These are phyloP conservation scores for Zaprionus obscuricornis DNA, from an alignment of 2,888 invertebrate genomes.

Conservation along the genomic window DNA sequence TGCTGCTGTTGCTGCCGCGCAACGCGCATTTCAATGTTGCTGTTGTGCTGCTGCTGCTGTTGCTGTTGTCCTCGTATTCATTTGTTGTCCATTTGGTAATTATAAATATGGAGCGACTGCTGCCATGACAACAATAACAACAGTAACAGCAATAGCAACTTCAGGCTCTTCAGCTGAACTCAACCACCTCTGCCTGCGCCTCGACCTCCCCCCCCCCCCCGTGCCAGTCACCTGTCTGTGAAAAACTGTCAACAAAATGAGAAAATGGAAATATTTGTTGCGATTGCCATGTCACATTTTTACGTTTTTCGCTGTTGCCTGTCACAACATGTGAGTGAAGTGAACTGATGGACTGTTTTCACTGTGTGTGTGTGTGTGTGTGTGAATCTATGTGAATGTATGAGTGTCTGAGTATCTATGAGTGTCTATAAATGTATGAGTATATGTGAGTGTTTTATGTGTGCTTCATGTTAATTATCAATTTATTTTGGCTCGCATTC, in stretches of 20 bases:
- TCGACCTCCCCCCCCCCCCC: neutral
- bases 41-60: slow-evolving; percentile 11
- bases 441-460: slow-evolving; percentile 26
- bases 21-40: slow-evolving; percentile 40
- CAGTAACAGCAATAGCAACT: too few relatives aligned
- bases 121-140: slow-evolving; percentile 61
- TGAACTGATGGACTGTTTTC: slow-evolving; percentile 33
- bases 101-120: slow-evolving; percentile 72
- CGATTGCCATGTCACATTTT: slow-evolving; percentile 17
- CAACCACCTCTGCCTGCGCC: neutral
- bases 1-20: neutral
- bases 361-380: slow-evolving; percentile 36
- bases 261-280: slow-evolving; percentile 60
- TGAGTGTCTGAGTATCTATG: neutral
- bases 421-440: neutral
- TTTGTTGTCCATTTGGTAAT: slow-evolving; percentile 79
- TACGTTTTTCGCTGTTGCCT: slow-evolving; percentile 9
- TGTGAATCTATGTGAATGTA: neutral
- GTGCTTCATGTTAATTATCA: slow-evolving; percentile 72
- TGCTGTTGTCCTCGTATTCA: slow-evolving; percentile 45
- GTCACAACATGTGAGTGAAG: neutral
- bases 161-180: neutral
- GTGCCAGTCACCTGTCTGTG: slow-evolving; percentile 26
- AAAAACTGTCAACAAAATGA: slow-evolving; percentile 73
- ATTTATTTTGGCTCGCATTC: slow-evolving; percentile 57